Conservation (phyloP, 1,140 invertebrate genomes). For the Aphidius ervi region DNA sequence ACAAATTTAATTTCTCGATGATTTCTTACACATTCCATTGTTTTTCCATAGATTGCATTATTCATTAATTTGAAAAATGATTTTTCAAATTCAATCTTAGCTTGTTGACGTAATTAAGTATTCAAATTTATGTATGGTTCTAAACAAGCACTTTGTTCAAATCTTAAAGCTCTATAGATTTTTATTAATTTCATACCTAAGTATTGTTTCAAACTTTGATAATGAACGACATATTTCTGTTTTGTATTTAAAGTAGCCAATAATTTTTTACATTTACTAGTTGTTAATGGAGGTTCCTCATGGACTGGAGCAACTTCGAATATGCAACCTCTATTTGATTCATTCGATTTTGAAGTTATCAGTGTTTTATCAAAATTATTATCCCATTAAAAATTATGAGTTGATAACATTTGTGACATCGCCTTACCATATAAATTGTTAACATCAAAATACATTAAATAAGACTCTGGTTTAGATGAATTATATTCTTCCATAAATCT, state of each 20-base stretch:
- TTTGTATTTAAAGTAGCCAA: not conserved
- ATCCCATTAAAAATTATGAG: conserved; percentile 31
- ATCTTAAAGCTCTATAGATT: conserved; percentile 1
- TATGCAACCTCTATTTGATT: not conserved
- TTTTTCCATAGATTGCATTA: not conserved
- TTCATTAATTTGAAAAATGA: too few species aligned
- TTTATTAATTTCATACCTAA: too few species aligned
- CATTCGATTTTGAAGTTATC: not conserved
- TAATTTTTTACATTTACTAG: not conserved
- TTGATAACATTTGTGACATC: conserved; percentile 29
- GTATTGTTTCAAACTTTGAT: too few species aligned
- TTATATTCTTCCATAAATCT: conserved; percentile 26
- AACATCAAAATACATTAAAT: conserved; percentile 35
- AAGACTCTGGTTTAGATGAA: conserved; percentile 26
- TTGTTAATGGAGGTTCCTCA: not conserved
- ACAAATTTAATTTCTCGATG: conserved; percentile 1
- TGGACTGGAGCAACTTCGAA: not conserved
- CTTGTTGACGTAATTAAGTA: not conserved
- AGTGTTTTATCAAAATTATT: not conserved
- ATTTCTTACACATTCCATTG: not conserved
- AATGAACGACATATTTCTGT: too few species aligned
- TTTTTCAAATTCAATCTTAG: conserved; percentile 8
- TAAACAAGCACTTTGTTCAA: not conserved
- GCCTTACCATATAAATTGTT: conserved; percentile 41
- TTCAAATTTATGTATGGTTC: conserved; percentile 8